Conservation (phyloP, 2,797 vertebrate species). For the Pangasius djambal region DNA sequence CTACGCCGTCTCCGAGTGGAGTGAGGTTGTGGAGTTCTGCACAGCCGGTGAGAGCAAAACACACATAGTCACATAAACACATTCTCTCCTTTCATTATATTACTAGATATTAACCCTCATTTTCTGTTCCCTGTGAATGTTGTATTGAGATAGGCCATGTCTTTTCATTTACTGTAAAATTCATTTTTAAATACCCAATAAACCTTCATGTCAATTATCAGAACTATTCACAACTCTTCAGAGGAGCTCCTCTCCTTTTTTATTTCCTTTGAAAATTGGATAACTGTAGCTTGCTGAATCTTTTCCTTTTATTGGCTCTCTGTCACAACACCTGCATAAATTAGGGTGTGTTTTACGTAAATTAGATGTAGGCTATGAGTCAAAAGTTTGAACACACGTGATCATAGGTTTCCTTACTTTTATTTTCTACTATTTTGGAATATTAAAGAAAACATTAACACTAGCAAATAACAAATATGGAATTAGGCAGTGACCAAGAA, state of each 20-base stretch:
- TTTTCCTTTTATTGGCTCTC: not conserved
- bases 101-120: not conserved
- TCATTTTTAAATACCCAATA: not conserved
- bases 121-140: not conserved
- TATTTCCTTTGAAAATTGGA: not conserved
- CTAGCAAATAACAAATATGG: not conserved
- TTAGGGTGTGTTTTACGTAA: not conserved
- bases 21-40: constrained; percentile 88
- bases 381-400: not conserved
- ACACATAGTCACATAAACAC: not conserved
- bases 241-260: not conserved
- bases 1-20: constrained; percentile 88
- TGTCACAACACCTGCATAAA: not conserved
- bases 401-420: not conserved
- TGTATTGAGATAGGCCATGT: not conserved
- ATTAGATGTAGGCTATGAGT: not conserved
- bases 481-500: not conserved
- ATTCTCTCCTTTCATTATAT: not conserved
- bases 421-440: not conserved
- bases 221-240: not conserved
- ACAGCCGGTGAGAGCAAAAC: constrained; percentile 78
- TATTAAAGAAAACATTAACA: not conserved
- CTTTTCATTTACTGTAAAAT: not conserved
- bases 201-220: not conserved
- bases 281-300: not conserved